Base-by-base conservation (phyloP, 2,113 vertebrate genomes). In the Falco punctatus region DNA sequence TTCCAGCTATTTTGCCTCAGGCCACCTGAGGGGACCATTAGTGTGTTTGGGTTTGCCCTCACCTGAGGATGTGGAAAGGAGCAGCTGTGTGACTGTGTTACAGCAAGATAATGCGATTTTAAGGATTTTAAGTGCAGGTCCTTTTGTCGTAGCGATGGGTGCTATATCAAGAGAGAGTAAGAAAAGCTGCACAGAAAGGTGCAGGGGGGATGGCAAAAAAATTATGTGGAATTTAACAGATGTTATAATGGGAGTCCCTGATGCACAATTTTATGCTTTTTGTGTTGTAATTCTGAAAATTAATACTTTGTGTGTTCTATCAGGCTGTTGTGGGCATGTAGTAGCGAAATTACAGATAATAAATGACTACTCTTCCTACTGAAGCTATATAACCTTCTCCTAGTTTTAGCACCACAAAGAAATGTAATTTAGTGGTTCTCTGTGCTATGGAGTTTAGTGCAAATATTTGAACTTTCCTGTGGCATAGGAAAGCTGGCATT, bases 401-500 rank as follows among this genome's bases (percentile, higher is more conserved):
- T 89, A 69, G 62, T 91, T 96, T 88, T 94, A 85, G 54, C 54
- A 61, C 21, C 26, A 64, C 48, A 67, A 89, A 48, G 59, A 92
- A 92, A 72, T 71, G 49, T 58, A 83, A 2, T 81, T 82, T 67
- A 83, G 18, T 83, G 83, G 35, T 78, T 92, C 78, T 90, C 70
- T 74, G 1, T 64, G 52, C 86, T 70, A 2, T 15, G 18, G 81
- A 91, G 58, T 93, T 96, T 21, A 93, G 61, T 44, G 11, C 46
- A 78, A 93, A 61, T 92, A 62, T 89, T 86, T 93, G 26, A 95
- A 65, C 84, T 92, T 93, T 28, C 22, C 49, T 74, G 65, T 92
- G 70, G 59, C 75, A 71, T 71, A n/a, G 69, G 90, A 72, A 92
- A 96, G 52, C 72, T 86, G 81, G 27, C 69, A 83, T 88, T 97